These are phyloP conservation scores for Habropoda laboriosa DNA, from an alignment of 1,140 invertebrate genomes.

Conservation along the genomic window DNA sequence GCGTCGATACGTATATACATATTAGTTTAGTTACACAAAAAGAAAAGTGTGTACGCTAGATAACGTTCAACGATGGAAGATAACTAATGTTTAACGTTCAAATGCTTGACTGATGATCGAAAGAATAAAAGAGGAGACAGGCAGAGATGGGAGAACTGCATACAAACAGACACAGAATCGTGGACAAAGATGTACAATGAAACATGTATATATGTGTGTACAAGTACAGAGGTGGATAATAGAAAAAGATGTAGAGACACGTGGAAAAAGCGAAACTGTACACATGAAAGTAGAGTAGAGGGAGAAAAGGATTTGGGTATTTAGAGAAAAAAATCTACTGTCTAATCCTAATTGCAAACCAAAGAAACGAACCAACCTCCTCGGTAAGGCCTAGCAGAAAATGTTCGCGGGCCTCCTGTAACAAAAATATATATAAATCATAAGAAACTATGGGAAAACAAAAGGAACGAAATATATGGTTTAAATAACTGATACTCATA, in stretches of 20 bases:
- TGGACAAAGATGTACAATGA: not conserved
- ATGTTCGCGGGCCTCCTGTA: slow-evolving; percentile 80
- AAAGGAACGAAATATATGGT: slow-evolving; percentile 67
- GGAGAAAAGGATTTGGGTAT: slow-evolving; percentile 36
- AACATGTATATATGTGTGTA: not conserved
- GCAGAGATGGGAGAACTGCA: slow-evolving; percentile 3
- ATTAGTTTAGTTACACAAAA: no score
- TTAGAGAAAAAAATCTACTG: slow-evolving; percentile 71
- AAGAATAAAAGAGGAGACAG: no score
- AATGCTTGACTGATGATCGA: slow-evolving; percentile 44
- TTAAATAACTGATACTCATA: slow-evolving; percentile 48
- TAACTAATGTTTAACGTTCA: slow-evolving; percentile 34
- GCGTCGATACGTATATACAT: no score
- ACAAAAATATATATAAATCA: slow-evolving; percentile 81
- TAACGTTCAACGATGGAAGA: slow-evolving; percentile 38
- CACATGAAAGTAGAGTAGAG: slow-evolving; percentile 49
- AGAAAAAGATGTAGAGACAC: slow-evolving; percentile 15
- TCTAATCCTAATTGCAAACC: slow-evolving; percentile 77
- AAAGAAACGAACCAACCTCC: slow-evolving; percentile 81
- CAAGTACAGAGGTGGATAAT: slow-evolving; percentile 27
- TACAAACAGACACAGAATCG: slow-evolving; percentile 5
- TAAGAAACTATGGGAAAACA: slow-evolving; percentile 76
- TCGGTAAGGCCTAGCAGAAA: slow-evolving; percentile 80
- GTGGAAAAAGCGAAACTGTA: slow-evolving; percentile 41
- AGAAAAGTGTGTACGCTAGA: no score